These are phyloP conservation scores for Xiphophorus maculatus DNA, from an alignment of 2,113 vertebrate genomes.

Conservation along the genomic window DNA sequence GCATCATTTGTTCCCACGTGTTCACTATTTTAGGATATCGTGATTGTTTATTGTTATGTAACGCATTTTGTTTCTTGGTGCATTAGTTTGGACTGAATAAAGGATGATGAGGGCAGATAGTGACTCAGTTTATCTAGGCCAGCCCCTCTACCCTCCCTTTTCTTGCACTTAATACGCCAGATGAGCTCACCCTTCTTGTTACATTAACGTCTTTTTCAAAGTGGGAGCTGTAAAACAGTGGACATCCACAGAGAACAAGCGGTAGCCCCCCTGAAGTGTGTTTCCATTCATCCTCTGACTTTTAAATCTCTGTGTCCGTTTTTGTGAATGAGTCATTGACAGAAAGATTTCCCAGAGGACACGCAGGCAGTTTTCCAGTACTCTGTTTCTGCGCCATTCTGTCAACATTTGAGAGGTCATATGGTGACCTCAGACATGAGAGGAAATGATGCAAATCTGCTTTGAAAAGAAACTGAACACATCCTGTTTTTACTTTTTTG, in stretches of 20 bases:
- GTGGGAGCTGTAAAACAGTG: slow-evolving; percentile 27
- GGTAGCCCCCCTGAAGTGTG: slow-evolving; percentile 28
- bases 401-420: slow-evolving; percentile 18
- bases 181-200: slow-evolving; percentile 37
- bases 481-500: neutral
- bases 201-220: slow-evolving; percentile 49
- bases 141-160: slow-evolving; percentile 36
- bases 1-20: slow-evolving; percentile 28
- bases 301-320: slow-evolving; percentile 26
- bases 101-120: neutral
- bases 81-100: neutral
- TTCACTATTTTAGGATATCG: slow-evolving; percentile 28
- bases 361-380: slow-evolving; percentile 4
- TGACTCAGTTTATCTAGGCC: slow-evolving; percentile 50
- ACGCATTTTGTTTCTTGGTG: neutral
- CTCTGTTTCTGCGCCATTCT: slow-evolving; percentile 8
- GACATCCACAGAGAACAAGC: slow-evolving; percentile 7
- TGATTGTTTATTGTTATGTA: neutral
- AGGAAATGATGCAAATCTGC: slow-evolving; percentile 16
- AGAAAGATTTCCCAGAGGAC: neutral
- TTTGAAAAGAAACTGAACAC: neutral
- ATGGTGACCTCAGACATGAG: slow-evolving; percentile 17
- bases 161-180: slow-evolving; percentile 41
- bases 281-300: slow-evolving; percentile 36
- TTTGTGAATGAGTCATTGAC: slow-evolving; percentile 17